These are phyloP conservation scores for Uromys caudimaculatus DNA, from an alignment of 2,797 vertebrate species.

Conservation along the genomic window DNA sequence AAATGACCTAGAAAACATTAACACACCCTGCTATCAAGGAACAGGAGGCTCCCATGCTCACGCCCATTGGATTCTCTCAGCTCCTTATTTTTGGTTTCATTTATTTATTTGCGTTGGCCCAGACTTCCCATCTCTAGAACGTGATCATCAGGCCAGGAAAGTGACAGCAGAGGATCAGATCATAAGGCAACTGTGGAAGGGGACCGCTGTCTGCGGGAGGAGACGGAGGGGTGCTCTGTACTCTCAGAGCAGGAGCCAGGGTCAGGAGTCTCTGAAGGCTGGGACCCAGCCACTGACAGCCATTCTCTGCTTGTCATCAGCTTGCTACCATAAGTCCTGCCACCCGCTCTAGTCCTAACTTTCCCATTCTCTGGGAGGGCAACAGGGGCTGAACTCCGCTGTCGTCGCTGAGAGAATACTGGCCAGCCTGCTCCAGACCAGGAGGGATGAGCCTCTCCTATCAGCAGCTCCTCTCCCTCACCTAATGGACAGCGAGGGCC, in stretches of 20 bases:
- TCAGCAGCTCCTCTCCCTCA: fast-evolving
- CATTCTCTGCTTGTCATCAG: fast-evolving
- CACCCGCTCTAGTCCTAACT: not conserved
- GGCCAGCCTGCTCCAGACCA: not conserved
- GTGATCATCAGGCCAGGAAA: slow-evolving; percentile 54
- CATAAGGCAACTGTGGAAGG: slow-evolving; percentile 81
- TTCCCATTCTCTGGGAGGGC: not conserved
- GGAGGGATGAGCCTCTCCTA: fast-evolving
- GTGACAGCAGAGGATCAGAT: slow-evolving; percentile 48
- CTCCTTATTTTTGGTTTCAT: slow-evolving; percentile 82
- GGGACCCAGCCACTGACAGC: not conserved
- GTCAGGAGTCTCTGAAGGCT: not conserved
- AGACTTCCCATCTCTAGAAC: slow-evolving; percentile 59
- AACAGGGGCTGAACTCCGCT: not conserved
- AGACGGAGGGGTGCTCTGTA: not conserved
- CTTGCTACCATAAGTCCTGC: fast-evolving
- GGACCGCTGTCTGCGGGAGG: not conserved
- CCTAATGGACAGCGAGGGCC: not conserved
- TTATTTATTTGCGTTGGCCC: slow-evolving; percentile 62
- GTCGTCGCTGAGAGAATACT: not conserved
- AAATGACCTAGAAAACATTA: slow-evolving; percentile 84
- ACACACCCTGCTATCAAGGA: slow-evolving; percentile 81
- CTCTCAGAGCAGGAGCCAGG: not conserved
- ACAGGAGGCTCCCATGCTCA: slow-evolving; percentile 65
- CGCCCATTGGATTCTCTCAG: slow-evolving; percentile 55